These are phyloP conservation scores for Synergus gifuensis DNA, from an alignment of 2,888 invertebrate species.

Conservation along the genomic window DNA sequence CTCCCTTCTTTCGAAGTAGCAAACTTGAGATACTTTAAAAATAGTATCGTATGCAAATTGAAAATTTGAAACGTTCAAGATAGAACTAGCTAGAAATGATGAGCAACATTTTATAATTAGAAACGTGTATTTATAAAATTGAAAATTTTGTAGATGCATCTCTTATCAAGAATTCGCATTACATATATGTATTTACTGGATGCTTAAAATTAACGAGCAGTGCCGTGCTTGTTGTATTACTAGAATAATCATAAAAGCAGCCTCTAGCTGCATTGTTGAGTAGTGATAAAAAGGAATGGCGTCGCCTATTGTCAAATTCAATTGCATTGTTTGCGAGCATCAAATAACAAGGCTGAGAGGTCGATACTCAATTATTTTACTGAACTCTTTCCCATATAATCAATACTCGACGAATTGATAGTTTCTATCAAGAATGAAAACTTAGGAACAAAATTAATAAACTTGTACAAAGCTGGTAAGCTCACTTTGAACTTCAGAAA, in stretches of 20 bases:
- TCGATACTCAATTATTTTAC: conserved; percentile 36
- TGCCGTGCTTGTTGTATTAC: conserved; percentile 8
- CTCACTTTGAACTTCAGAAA: not conserved
- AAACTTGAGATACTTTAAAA: not conserved
- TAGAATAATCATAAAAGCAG: conserved; percentile 22
- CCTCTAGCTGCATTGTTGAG: conserved; percentile 14
- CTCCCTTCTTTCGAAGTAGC: not conserved
- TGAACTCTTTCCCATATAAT: conserved; percentile 8
- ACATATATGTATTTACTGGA: not conserved
- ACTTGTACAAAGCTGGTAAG: not conserved
- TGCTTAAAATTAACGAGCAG: conserved; percentile 24
- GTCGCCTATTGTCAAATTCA: conserved; percentile 30
- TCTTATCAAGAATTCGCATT: not conserved
- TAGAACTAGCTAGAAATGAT: too few species aligned
- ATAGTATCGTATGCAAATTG: not conserved
- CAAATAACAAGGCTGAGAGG: conserved; percentile 27
- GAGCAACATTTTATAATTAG: too few species aligned
- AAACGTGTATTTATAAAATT: not conserved
- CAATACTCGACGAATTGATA: conserved; percentile 14
- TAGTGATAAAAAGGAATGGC: conserved; percentile 31
- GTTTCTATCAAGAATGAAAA: not conserved
- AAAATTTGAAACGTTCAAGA: too few species aligned
- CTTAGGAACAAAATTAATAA: not conserved
- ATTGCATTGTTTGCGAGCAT: conserved; percentile 29
- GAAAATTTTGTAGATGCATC: not conserved